A percentile compares a stretch with the other conserved stretches of the same genome.
Conservation (phyloP, 2,888 invertebrate genomes). For the Chromoteleia sp. region DNA sequence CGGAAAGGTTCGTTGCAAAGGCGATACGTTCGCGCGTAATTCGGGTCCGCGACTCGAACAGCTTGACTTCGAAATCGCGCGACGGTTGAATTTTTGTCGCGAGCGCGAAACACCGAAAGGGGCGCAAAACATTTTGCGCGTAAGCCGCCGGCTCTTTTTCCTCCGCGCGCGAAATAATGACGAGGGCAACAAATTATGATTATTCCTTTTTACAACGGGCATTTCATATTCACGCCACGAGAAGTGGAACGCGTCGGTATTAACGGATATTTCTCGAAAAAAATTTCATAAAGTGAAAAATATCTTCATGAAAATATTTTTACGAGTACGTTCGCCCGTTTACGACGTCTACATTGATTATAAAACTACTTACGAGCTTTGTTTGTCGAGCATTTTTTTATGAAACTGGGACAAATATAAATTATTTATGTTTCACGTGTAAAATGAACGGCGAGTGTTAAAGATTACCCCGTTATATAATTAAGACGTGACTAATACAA, state of each 20-base stretch:
- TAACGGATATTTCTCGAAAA: constrained; percentile 47
- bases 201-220: constrained; percentile 31
- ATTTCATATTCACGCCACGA: constrained; percentile 49
- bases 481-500: constrained; percentile 47
- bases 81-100: constrained; percentile 16
- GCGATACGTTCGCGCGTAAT: too few species aligned
- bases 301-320: constrained; percentile 45
- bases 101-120: constrained; percentile 4
- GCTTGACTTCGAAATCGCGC: constrained; percentile 7
- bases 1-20: too few species aligned
- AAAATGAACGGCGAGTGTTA: constrained; percentile 10
- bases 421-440: not conserved
- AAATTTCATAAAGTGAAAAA: constrained; percentile 43
- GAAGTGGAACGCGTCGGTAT: constrained; percentile 53
- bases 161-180: constrained; percentile 24
- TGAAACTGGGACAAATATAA: not conserved
- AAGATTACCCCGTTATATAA: constrained; percentile 22
- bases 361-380: constrained; percentile 41
- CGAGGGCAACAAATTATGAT: constrained; percentile 45
- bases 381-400: not conserved
- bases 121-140: constrained; percentile 10
- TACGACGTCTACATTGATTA: constrained; percentile 27
- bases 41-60: too few species aligned
- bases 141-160: constrained; percentile 10
- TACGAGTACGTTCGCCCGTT: constrained; percentile 29